A percentile compares a stretch with the other conserved stretches of the same genome.
These are phyloP conservation scores for Schizopygopsis pylzovi DNA, from an alignment of 2,797 vertebrate genomes.

Conservation along the genomic window DNA sequence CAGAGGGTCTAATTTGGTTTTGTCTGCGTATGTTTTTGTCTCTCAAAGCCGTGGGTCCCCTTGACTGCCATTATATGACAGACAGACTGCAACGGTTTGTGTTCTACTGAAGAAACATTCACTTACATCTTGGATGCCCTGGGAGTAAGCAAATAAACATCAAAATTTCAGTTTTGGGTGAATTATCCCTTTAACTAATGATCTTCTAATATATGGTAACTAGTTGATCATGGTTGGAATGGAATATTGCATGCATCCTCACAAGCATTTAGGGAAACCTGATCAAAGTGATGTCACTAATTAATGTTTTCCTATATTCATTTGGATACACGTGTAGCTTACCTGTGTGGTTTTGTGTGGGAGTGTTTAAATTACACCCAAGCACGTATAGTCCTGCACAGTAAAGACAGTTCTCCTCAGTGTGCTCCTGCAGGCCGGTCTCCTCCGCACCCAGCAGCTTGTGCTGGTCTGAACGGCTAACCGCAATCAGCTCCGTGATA, in stretches of 20 bases:
- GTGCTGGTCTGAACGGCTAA: slow-evolving; percentile 87
- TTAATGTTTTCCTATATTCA: background rate
- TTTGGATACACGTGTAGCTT: background rate
- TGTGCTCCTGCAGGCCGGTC: slow-evolving; percentile 95
- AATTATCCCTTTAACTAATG: background rate
- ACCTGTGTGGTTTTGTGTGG: slow-evolving; percentile 88
- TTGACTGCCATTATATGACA: too few species aligned
- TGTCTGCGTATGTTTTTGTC: too few species aligned
- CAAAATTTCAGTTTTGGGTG: too few species aligned
- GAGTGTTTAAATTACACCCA: slow-evolving; percentile 86
- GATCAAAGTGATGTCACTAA: background rate
- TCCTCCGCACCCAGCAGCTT: slow-evolving; percentile 89
- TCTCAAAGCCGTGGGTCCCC: too few species aligned
- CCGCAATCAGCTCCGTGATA: slow-evolving; percentile 95
- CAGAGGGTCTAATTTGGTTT: too few species aligned
- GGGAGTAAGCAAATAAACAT: too few species aligned
- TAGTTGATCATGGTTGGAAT: background rate
- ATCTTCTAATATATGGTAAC: background rate
- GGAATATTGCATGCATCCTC: background rate
- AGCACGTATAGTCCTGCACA: slow-evolving; percentile 91
- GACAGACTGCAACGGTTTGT: too few species aligned
- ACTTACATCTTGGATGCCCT: too few species aligned
- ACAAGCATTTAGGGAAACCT: background rate
- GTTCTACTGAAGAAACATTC: too few species aligned
- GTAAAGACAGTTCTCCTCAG: slow-evolving; percentile 95